Percentiles rank a stretch among this genome's conserved stretches.
Evolutionary conservation across 2,888 invertebrate genomes (phyloP).

Genomic region (Hyposoter didymator): DNA sequence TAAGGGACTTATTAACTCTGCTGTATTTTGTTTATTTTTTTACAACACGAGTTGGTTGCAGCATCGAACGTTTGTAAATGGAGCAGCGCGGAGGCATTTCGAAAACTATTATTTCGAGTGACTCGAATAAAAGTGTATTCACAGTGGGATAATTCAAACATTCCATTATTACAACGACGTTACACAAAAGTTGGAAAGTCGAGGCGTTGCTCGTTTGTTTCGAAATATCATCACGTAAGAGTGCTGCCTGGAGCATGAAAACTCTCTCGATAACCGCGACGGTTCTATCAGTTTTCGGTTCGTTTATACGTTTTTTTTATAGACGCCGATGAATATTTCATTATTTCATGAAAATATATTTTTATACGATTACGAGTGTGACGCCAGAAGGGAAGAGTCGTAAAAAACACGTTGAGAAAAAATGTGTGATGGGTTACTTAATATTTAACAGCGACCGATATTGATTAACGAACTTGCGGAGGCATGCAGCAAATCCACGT

Average conservation of each 20-base stretch:
- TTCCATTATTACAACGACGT: constrained; percentile 7
- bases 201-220: constrained; percentile 34
- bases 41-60: neutral
- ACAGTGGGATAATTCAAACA: neutral
- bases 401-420: constrained; percentile 6
- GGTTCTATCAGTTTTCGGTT: constrained; percentile 8
- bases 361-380: neutral
- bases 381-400: neutral
- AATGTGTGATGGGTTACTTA: constrained; percentile 1
- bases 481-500: constrained; percentile 66
- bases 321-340: neutral
- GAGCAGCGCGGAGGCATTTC: neutral
- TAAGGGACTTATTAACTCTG: neutral
- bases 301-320: neutral
- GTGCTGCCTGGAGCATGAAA: constrained; percentile 40
- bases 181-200: constrained; percentile 9
- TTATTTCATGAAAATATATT: neutral
- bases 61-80: neutral
- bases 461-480: neutral
- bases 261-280: constrained; percentile 22
- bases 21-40: neutral
- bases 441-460: neutral
- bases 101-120: neutral
- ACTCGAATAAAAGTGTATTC: neutral
- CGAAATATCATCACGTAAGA: constrained; percentile 25